Evolutionary conservation across 37 sponge, comb jelly and placozoan genomes (phyloP), one percentile per base, ranked within the genome.

Genomic region (Ephydatia muelleri): DNA sequence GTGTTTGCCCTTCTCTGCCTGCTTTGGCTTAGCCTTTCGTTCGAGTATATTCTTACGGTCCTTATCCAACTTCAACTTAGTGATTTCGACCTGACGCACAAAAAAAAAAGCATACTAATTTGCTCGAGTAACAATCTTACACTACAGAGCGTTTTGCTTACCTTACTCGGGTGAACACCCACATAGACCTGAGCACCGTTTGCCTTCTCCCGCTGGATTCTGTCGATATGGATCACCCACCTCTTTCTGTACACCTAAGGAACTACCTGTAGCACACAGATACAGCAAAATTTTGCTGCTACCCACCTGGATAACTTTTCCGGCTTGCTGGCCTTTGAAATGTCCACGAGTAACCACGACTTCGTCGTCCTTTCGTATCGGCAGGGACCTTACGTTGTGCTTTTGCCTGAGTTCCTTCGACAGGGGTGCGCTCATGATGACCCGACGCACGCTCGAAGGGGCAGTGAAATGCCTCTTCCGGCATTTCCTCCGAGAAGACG

Each of bases 221-320:
- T 72, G 40, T 99, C 99, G 71, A 99, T 91, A 75, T 99, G 98
- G 34, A 99, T 77, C 49, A 99, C 96, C 97, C 97, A 99, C 68
- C 83, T 83, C 80, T 95, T 99, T 3, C 99, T 77, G 79, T 99
- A 99, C 35, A 99, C 97, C 93, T 93, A 71, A 3, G 68, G 5
- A 77, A 29, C 29, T 25, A 71, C 33, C 68, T 33, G 27, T 5
- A 2, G 5, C 38, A 9, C 34, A 65, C 3, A 4, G 68, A 32
- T 40, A 3, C 13, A 5, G 29, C 74, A 9, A 22, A 5, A 19
- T 22, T 14, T 0, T 35, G 2, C 22, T 65, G 1, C 4, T 30
- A 82, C 83, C 68, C 49, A 89, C 93, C 73, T 82, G 83, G 65
- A 89, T 77, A 37, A 96, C 94, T 90, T 91, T 93, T 37, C 89